A percentile compares a stretch with the other conserved stretches of the same genome.
phyloP scores from a whole-genome alignment of 2,888 invertebrate genomes.

The Abrostola triplasia region DNA sequence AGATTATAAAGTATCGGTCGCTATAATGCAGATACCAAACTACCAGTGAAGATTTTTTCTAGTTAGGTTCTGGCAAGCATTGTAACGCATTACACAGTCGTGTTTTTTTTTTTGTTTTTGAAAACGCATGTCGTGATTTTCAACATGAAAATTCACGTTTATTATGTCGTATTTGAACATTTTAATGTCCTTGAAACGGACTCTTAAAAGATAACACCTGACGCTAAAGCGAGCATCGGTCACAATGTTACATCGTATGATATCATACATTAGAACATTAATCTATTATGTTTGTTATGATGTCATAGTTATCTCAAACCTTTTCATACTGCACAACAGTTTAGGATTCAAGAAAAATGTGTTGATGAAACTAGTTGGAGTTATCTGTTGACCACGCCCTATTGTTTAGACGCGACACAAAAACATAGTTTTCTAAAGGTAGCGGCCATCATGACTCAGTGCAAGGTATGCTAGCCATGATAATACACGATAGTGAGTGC shows the following conservation, averaged over 20 bases:
- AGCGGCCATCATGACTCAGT: slow-evolving; percentile 60
- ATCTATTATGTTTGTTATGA: slow-evolving; percentile 66
- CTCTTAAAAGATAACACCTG: slow-evolving; percentile 54
- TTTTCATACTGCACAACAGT: slow-evolving; percentile 20
- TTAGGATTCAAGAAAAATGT: slow-evolving; percentile 20
- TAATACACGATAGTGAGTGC: slow-evolving; percentile 52
- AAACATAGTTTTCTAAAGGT: slow-evolving; percentile 55
- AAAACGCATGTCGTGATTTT: slow-evolving; percentile 11
- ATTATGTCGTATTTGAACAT: slow-evolving; percentile 7
- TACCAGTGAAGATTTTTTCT: slow-evolving; percentile 13
- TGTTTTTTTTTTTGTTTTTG: slow-evolving; percentile 12
- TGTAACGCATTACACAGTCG: slow-evolving; percentile 13
- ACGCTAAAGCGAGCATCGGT: slow-evolving; percentile 37
- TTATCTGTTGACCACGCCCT: slow-evolving; percentile 59
- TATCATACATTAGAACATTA: slow-evolving; percentile 62
- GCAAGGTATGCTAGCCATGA: slow-evolving; percentile 63
- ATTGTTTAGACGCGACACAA: slow-evolving; percentile 46
- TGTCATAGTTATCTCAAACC: slow-evolving; percentile 62
- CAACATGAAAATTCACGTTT: not conserved
- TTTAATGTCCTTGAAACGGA: slow-evolving; percentile 17
- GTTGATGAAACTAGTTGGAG: slow-evolving; percentile 27
- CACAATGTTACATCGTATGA: slow-evolving; percentile 62
- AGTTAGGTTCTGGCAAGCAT: slow-evolving; percentile 30
- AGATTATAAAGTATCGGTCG: slow-evolving; percentile 52
- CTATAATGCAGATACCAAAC: slow-evolving; percentile 16